A percentile compares a stretch with the other conserved stretches of the same genome.
Evolutionary conservation across 2,797 vertebrate genomes (phyloP).

Genomic region (Takifugu ocellatus): DNA sequence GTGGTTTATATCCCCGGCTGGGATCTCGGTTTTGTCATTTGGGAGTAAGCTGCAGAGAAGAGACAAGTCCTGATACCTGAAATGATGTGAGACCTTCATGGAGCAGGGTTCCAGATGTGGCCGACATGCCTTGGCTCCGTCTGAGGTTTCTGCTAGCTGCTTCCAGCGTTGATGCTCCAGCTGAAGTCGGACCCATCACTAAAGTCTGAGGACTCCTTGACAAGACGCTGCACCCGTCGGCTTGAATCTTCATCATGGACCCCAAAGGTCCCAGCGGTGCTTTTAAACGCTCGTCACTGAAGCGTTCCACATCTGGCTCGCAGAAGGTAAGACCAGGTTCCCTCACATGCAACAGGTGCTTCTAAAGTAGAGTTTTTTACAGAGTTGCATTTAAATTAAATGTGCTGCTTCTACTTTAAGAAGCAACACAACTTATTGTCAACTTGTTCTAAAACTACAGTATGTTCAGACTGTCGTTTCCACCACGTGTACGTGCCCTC

Average conservation of each 20-base stretch:
- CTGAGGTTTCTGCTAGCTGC: conserved; percentile 5
- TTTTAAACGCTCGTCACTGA: conserved; percentile 87
- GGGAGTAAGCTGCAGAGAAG: conserved; percentile 45
- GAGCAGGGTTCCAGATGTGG: conserved; percentile 20
- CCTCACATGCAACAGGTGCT: conserved; percentile 35
- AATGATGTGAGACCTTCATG: conserved; percentile 33
- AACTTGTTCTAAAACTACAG: background rate
- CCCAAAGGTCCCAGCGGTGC: conserved; percentile 75
- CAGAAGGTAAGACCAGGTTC: conserved; percentile 86
- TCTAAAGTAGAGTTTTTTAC: background rate
- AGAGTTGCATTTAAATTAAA: no score
- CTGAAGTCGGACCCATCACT: conserved; percentile 27
- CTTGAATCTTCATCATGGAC: conserved; percentile 66
- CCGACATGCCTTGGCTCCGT: conserved; percentile 16
- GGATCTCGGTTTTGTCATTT: conserved; percentile 71
- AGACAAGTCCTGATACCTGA: conserved; percentile 28
- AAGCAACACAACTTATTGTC: no score
- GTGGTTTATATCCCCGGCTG: conserved; percentile 76
- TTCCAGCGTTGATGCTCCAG: conserved; percentile 20
- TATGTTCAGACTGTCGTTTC: background rate
- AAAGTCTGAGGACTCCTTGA: conserved; percentile 31
- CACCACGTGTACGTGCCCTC: background rate
- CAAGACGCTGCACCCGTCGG: conserved; percentile 8
- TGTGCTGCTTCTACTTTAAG: no score
- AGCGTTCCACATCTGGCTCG: conserved; percentile 86